Evolutionary conservation across 2,888 invertebrate genomes (phyloP), one percentile per base, ranked within the genome.

Genomic region (Coelopa pilipes): DNA sequence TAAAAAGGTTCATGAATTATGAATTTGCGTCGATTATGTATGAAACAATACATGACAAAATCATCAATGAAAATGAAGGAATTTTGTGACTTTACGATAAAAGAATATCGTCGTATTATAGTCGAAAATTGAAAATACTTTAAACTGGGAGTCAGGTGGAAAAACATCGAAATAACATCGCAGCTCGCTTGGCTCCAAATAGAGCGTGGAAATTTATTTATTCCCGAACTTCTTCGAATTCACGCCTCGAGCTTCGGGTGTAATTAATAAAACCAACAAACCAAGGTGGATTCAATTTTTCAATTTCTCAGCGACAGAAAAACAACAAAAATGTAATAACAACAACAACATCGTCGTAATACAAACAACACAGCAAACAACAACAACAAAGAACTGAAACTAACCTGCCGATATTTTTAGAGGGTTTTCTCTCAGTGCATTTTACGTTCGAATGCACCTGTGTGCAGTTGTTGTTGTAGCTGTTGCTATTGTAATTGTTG

Each of bases 151-250:
- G 7, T 34, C 34, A 34, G 4, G 2, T 34, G 7, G 34, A 7
- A 34, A 34, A 34, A 34, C 34, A 34, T 34, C 34, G 34, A 34
- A 34, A 34, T 34, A 34, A 34, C 34, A 34, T 2, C 34, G 34
- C 34, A 34, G 2, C 2, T 34, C 7, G 7, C 34, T 34, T 24
- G 13, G n/a, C 4, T 4, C 21, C 9, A 74, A 74, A 53, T 68
- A 71, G 74, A 74, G 72, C 74, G 67, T 72, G 53, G 34, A 74
- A 70, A 65, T 74, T 74, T 73, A 53, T 70, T 69, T 34, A 34
- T 34, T 34, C 21, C 19, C 5, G 1, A 19, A 15, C 1, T 57
- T 15, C 19, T 57, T 57, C 53, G 45, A 46, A 9, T 21, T 24
- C 63, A 1, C 45, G 45, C 46, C 62, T 62, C 45, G 0, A 65